Evolutionary conservation across 2,888 invertebrate species (phyloP).

Genomic region (Scaptomyza caliginosa): DNA sequence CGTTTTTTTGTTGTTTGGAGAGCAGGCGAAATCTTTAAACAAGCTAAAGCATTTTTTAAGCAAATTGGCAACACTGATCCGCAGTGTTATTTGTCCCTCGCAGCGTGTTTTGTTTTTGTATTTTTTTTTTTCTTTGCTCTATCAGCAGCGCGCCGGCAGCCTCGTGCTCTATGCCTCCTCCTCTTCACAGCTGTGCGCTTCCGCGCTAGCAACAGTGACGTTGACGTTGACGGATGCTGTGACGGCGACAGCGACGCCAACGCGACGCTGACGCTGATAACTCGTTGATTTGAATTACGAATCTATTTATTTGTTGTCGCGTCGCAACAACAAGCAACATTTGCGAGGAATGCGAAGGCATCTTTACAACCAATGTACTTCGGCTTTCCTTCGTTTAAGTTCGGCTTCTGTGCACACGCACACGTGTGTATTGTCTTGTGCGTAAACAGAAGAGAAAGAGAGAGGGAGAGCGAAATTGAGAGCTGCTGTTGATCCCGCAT

Average conservation of each 20-base stretch:
- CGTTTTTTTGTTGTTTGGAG: no score
- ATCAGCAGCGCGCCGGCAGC: slow-evolving; percentile 6
- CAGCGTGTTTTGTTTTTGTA: no score
- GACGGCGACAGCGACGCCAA: neutral
- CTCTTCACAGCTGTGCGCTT: slow-evolving; percentile 12
- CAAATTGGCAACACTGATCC: neutral
- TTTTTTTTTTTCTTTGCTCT: neutral
- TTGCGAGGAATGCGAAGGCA: neutral
- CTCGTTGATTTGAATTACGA: slow-evolving; percentile 12
- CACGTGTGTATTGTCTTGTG: neutral
- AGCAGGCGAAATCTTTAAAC: no score
- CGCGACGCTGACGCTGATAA: slow-evolving; percentile 15
- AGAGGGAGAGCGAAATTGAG: neutral
- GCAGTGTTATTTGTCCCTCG: neutral
- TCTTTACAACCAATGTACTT: neutral
- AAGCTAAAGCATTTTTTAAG: neutral
- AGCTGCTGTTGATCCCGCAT: neutral
- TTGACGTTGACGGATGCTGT: slow-evolving; percentile 25
- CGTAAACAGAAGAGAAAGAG: neutral
- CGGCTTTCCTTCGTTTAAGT: neutral
- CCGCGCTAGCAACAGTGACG: slow-evolving; percentile 7
- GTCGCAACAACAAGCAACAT: no score
- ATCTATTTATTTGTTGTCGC: neutral
- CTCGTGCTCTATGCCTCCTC: neutral
- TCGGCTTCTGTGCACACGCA: neutral